These are phyloP conservation scores for Muricea muricata DNA, from an alignment of 92 coral and sea anemone species.

Conservation along the genomic window DNA sequence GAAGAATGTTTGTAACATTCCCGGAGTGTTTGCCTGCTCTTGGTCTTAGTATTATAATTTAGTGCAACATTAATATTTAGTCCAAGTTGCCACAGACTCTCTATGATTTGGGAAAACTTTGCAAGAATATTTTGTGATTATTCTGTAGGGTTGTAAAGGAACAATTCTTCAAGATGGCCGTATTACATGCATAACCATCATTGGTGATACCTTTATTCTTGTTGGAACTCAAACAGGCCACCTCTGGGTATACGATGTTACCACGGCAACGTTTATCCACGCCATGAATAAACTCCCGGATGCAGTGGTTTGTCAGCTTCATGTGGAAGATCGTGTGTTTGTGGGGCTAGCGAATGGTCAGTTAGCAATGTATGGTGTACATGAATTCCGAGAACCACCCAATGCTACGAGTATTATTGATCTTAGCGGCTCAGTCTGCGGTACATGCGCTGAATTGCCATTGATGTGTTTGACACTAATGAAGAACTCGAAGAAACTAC, in stretches of 20 bases:
- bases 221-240: conserved; percentile 95
- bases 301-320: conserved; percentile 80
- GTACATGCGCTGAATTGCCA: conserved; percentile 60
- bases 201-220: conserved; percentile 75
- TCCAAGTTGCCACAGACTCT: no score
- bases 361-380: conserved; percentile 73
- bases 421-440: conserved; percentile 35
- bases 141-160: conserved; percentile 90
- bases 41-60: no score
- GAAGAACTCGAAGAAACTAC: conserved; percentile 60
- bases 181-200: conserved; percentile 80
- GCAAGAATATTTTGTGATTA: neutral
- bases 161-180: conserved; percentile 81
- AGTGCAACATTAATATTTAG: no score
- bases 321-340: conserved; percentile 73
- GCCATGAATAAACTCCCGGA: conserved; percentile 69
- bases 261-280: conserved; percentile 62
- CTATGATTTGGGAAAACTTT: neutral
- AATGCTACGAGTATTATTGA: conserved; percentile 24
- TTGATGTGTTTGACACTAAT: conserved; percentile 76
- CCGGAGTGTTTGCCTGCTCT: no score
- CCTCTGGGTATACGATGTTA: conserved; percentile 88
- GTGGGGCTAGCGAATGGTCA: conserved; percentile 93
- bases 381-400: conserved; percentile 42
- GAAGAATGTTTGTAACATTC: no score